Evolutionary conservation across 2,888 invertebrate genomes (phyloP).

Genomic region (Anagyrus pseudococci): DNA sequence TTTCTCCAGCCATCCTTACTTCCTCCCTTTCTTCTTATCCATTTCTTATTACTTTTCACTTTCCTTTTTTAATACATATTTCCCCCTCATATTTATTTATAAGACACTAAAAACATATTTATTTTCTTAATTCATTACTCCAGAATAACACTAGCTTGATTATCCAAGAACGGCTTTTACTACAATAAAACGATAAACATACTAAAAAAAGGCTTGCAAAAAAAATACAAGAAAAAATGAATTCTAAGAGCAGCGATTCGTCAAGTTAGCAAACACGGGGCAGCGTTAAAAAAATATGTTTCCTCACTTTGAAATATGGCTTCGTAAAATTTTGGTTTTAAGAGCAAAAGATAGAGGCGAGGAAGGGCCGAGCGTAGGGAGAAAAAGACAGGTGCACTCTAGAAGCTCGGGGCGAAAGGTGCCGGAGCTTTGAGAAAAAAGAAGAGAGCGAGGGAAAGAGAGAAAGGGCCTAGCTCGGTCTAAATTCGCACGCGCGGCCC

Average conservation of each 20-base stretch:
- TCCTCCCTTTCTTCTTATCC: too few species aligned
- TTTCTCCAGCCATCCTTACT: background rate
- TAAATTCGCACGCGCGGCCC: slow-evolving; percentile 26
- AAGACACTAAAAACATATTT: too few species aligned
- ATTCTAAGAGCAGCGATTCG: slow-evolving; percentile 26
- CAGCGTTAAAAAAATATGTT: slow-evolving; percentile 11
- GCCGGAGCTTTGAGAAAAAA: background rate
- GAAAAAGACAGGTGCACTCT: background rate
- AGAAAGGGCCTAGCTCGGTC: too few species aligned
- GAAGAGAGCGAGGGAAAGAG: too few species aligned
- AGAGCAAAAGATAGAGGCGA: slow-evolving; percentile 1
- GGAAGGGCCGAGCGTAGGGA: background rate
- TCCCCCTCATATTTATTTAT: too few species aligned
- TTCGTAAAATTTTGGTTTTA: slow-evolving; percentile 36
- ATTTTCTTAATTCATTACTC: too few species aligned
- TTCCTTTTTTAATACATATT: too few species aligned
- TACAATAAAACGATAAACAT: background rate
- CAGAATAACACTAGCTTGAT: too few species aligned
- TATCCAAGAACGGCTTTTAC: too few species aligned
- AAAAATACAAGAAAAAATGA: slow-evolving; percentile 21
- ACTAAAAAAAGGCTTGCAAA: background rate
- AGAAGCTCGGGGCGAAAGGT: background rate
- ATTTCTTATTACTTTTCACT: background rate
- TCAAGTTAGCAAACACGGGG: slow-evolving; percentile 30
- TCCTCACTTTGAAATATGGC: slow-evolving; percentile 31